Evolutionary conservation across 2,113 vertebrate species (phyloP).

Genomic region (Podarcis muralis): DNA sequence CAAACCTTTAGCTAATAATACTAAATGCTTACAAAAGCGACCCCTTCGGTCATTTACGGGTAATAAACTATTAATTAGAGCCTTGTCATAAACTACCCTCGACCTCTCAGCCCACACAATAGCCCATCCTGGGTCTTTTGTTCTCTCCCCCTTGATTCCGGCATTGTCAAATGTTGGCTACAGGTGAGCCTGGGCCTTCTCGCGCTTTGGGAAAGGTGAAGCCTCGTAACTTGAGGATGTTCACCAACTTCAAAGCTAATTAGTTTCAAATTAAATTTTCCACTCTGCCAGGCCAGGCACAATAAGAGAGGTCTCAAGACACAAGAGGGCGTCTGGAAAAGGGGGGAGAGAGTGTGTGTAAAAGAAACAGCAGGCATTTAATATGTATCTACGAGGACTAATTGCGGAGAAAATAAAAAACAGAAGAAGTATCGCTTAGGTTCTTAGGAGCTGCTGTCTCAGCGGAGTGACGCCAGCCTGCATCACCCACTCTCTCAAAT

Average conservation of each 20-base stretch:
- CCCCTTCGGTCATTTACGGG: constrained; percentile 79
- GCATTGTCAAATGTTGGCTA: constrained; percentile 87
- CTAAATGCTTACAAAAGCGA: constrained; percentile 57
- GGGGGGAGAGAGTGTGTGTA: constrained; percentile 35
- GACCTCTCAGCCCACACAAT: constrained; percentile 85
- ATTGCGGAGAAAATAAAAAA: constrained; percentile 45
- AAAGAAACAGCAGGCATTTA: neutral
- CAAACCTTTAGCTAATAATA: constrained; percentile 63
- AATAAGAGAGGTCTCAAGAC: constrained; percentile 67
- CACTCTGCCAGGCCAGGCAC: constrained; percentile 78
- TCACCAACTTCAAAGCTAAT: constrained; percentile 81
- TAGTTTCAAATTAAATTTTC: constrained; percentile 93
- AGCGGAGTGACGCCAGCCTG: neutral
- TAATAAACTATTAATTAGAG: constrained; percentile 93
- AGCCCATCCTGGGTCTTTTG: constrained; percentile 77
- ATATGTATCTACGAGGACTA: constrained; percentile 12
- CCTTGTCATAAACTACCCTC: constrained; percentile 79
- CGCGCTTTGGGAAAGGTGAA: constrained; percentile 72
- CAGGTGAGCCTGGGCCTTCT: constrained; percentile 66
- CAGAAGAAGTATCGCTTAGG: neutral
- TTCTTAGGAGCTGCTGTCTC: neutral
- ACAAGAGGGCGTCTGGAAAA: constrained; percentile 42
- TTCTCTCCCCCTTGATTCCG: constrained; percentile 71
- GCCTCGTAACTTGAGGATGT: constrained; percentile 85
- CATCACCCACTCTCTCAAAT: neutral